Evolutionary conservation across 1,140 invertebrate genomes (phyloP), one percentile per base, ranked within the genome.

Genomic region (Chelonus insularis): DNA sequence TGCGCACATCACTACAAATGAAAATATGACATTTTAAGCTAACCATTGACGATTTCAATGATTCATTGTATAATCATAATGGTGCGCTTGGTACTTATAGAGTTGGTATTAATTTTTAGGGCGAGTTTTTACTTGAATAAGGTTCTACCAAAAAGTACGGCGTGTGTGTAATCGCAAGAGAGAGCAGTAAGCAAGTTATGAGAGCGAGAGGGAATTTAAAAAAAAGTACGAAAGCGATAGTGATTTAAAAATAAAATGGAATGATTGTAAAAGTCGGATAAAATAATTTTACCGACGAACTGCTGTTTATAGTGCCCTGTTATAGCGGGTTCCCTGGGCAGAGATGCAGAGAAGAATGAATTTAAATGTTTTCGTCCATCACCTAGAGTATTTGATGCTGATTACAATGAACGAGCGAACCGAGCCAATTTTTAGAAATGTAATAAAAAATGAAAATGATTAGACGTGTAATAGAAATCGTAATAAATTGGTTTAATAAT

Each of bases 221-320:
- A 56, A 57, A 56, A 56, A 62, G 52, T 57, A 32, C 64, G 60
- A 64, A 60, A 63, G 37, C 55, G 41, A 59, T 29, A 68, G 58
- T 66, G 41, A 62, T 62, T 51, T 62, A 68, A 56, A 67, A 18
- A 68, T 66, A 68, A 41, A 68, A 66, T 50, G 65, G 71, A 74
- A 71, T 69, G 70, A 77, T 71, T 76, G 74, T 76, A 78, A 36
- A 74, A 78, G 72, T 79, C 68, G 72, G 72, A 77, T n/a, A n/a
- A 78, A 79, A 50, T 37, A 52, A 73, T 81, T 78, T 79, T 78
- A 77, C 75, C 77, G 77, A 75, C 77, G 75, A 69, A 81, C 72
- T 80, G 76, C 78, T 80, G 78, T 81, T 80, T 71, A 80, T 80
- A 80, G 76, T 80, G 77, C 75, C 76, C 78, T 80, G 76, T 81